Percentiles rank a stretch among this genome's conserved stretches.
These are phyloP conservation scores for Cepphus grylle DNA, from an alignment of 2,113 vertebrate species.

Conservation along the genomic window DNA sequence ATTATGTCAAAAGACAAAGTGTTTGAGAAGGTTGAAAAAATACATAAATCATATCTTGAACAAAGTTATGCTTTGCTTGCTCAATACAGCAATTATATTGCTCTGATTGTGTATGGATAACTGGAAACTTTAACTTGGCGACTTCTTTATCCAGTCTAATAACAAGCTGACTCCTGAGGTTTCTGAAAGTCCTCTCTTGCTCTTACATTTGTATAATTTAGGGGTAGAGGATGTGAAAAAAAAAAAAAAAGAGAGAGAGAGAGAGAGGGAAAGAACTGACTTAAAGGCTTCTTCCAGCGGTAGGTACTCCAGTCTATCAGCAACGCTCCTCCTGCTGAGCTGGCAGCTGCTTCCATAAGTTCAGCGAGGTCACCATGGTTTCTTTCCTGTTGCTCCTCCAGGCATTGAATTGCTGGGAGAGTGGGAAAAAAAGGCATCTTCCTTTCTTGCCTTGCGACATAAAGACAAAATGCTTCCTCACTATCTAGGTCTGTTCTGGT, in stretches of 20 bases:
- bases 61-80: not conserved
- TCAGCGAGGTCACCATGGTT: conserved; percentile 45
- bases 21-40: not conserved
- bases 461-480: conserved; percentile 28
- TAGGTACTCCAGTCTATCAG: conserved; percentile 9
- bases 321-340: conserved; percentile 32
- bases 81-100: not conserved
- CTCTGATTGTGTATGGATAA: conserved; percentile 2
- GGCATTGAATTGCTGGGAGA: conserved; percentile 38
- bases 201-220: not conserved
- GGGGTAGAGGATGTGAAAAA: not conserved
- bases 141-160: not conserved
- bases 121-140: not conserved
- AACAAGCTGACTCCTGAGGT: not conserved
- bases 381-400: conserved; percentile 67
- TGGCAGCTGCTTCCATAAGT: conserved; percentile 60
- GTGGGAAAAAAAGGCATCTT: conserved; percentile 32
- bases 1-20: not conserved
- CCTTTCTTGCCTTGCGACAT: not conserved
- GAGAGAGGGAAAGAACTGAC: not conserved
- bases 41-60: not conserved
- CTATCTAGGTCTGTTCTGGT: not conserved
- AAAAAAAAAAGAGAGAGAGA: not conserved
- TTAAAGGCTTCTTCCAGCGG: not conserved
- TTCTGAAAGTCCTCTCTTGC: not conserved